These are phyloP conservation scores for Cephalopachus bancanus DNA, from an alignment of 2,797 vertebrate species.

Conservation along the genomic window DNA sequence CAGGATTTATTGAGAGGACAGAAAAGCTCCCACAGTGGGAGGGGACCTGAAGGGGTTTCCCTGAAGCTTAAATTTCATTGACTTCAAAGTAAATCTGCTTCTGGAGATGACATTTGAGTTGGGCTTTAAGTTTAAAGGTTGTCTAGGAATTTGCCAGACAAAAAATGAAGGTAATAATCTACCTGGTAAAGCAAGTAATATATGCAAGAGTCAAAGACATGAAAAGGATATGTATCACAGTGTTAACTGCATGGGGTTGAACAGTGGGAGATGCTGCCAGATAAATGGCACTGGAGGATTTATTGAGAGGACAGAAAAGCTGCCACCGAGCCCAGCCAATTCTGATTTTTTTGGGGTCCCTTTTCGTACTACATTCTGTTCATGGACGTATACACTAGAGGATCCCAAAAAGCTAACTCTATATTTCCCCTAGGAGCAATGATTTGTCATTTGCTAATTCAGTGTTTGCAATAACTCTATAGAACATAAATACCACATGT, in stretches of 20 bases:
- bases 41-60: no score
- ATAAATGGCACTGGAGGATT: not conserved
- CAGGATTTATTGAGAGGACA: no score
- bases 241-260: not conserved
- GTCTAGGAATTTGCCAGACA: not conserved
- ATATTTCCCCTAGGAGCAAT: not conserved
- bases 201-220: not conserved
- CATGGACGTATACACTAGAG: not conserved
- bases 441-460: not conserved
- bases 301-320: not conserved
- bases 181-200: not conserved
- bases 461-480: not conserved
- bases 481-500: not conserved
- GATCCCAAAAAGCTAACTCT: not conserved
- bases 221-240: not conserved
- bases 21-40: no score
- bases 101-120: conserved; percentile 12
- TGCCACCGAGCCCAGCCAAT: no score
- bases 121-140: conserved; percentile 14
- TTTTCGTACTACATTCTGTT: not conserved
- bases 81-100: not conserved
- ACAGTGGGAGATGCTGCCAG: not conserved
- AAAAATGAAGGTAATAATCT: not conserved
- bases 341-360: no score
- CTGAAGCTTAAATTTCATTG: not conserved